Evolutionary conservation across 2,113 vertebrate species (phyloP).

Genomic region (Mesembrinibis cayennensis): DNA sequence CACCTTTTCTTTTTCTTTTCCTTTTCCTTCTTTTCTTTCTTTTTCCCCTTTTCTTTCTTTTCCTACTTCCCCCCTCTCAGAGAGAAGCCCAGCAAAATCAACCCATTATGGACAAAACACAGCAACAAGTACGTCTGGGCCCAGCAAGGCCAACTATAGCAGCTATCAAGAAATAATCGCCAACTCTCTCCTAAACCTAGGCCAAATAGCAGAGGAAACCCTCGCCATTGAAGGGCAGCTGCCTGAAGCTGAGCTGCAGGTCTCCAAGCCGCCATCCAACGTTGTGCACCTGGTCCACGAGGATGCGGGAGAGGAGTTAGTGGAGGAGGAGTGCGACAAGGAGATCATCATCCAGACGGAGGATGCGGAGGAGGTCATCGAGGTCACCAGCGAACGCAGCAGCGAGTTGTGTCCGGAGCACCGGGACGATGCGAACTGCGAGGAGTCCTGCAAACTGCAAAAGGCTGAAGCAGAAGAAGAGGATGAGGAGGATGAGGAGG

Average conservation of each 20-base stretch:
- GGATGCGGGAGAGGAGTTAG: conserved; percentile 44
- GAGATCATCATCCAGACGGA: conserved; percentile 77
- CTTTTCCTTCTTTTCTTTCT: background rate
- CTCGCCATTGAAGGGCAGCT: conserved; percentile 63
- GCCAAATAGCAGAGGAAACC: conserved; percentile 77
- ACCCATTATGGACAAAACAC: conserved; percentile 50
- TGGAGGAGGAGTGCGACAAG: conserved; percentile 74
- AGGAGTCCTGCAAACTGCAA: conserved; percentile 58
- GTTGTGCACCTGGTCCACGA: conserved; percentile 63
- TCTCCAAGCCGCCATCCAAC: background rate
- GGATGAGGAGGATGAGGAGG: conserved; percentile 46
- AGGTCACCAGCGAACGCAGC: conserved; percentile 71
- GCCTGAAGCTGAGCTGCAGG: conserved; percentile 45
- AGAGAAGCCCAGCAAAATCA: conserved; percentile 58
- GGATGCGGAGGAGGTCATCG: conserved; percentile 73
- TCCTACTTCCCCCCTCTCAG: background rate
- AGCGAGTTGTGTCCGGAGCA: conserved; percentile 60
- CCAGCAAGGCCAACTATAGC: conserved; percentile 76
- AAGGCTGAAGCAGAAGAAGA: conserved; percentile 70
- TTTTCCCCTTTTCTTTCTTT: background rate
- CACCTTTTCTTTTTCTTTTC: no score
- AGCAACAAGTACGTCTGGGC: background rate
- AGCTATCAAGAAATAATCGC: conserved; percentile 86
- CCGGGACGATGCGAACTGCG: background rate
- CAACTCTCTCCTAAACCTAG: conserved; percentile 88